Percentiles rank a stretch among this genome's conserved stretches.
These are phyloP conservation scores for Coremacera marginata DNA, from an alignment of 2,888 invertebrate genomes.

Conservation along the genomic window DNA sequence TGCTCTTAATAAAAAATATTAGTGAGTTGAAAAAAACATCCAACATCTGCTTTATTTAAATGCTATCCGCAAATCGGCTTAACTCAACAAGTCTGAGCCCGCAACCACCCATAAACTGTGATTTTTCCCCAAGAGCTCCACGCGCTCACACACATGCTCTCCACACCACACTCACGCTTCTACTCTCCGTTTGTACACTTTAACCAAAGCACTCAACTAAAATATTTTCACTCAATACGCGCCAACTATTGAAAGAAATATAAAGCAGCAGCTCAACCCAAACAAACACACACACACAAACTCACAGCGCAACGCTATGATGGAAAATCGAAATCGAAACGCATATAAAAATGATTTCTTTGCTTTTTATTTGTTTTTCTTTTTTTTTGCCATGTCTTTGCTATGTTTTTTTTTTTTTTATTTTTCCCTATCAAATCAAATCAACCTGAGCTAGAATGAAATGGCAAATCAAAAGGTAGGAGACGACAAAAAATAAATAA, in stretches of 20 bases:
- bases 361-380: conserved; percentile 2
- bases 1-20: neutral
- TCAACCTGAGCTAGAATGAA: conserved; percentile 40
- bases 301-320: neutral
- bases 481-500: conserved; percentile 10
- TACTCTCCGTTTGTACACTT: neutral
- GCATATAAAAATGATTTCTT: conserved; percentile 23
- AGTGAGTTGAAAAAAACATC: neutral
- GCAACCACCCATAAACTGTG: too few species aligned
- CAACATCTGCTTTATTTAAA: neutral
- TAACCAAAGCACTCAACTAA: neutral
- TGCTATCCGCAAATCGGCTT: neutral
- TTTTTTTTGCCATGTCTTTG: neutral
- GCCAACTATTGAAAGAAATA: neutral
- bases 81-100: too few species aligned
- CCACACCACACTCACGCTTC: neutral
- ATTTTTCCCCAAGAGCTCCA: too few species aligned
- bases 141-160: neutral
- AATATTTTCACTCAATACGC: neutral
- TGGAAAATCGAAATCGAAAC: conserved; percentile 29
- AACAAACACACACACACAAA: neutral
- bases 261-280: neutral
- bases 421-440: neutral
- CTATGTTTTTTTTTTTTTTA: conserved; percentile 4
- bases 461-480: conserved; percentile 37